Conservation (phyloP, 2,888 invertebrate species). For the Amiota mariae region DNA sequence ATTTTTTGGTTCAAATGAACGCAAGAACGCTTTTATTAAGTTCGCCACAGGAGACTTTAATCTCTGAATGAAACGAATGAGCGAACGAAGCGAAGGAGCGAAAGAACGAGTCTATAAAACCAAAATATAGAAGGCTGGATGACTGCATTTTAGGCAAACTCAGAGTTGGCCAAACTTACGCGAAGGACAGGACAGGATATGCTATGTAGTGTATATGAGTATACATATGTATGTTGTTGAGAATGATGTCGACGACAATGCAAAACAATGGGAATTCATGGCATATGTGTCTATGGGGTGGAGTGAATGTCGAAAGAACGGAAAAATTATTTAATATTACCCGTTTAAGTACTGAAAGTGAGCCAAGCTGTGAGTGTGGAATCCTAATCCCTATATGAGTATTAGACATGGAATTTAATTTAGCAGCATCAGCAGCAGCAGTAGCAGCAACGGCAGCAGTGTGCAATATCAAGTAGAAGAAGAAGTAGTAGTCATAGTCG, state of each 20-base stretch:
- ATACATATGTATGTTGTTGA: neutral
- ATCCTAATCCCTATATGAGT: conserved; percentile 63
- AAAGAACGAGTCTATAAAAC: too few relatives aligned
- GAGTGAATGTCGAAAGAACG: conserved; percentile 39
- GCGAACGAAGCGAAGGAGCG: neutral
- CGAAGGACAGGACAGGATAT: too few relatives aligned
- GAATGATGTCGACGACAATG: neutral
- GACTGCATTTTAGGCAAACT: too few relatives aligned
- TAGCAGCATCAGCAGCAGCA: conserved; percentile 54
- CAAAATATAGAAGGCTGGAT: too few relatives aligned
- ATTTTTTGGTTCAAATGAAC: neutral
- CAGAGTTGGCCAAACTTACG: too few relatives aligned
- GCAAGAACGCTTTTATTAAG: conserved; percentile 68
- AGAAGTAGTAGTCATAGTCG: neutral
- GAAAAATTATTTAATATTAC: conserved; percentile 64
- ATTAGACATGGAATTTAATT: conserved; percentile 71
- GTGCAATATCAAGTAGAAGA: too few relatives aligned
- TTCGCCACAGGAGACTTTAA: conserved; percentile 73
- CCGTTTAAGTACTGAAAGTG: conserved; percentile 42
- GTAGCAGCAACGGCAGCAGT: conserved; percentile 38
- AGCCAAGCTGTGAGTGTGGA: conserved; percentile 48
- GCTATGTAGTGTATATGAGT: too few relatives aligned
- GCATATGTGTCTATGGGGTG: conserved; percentile 58
- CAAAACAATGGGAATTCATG: conserved; percentile 53
- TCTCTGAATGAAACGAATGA: conserved; percentile 48